Conservation (phyloP, 2,113 vertebrate genomes). For the Cyprinodon tularosa region DNA sequence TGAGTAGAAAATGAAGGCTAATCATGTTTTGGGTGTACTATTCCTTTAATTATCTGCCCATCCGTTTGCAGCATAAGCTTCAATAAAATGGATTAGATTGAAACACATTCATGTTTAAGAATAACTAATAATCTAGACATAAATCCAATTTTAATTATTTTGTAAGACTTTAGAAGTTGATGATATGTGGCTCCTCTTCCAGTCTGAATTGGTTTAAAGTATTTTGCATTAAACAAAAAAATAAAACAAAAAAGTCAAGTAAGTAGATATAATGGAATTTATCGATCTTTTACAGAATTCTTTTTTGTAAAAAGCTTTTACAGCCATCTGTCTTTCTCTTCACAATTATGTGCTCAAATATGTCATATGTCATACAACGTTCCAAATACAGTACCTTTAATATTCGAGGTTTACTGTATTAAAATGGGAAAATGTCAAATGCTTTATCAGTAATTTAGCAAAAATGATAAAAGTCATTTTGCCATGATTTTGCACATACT, state of each 20-base stretch:
- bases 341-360: background rate
- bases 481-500: background rate
- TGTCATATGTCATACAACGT: background rate
- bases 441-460: background rate
- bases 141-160: too few species aligned
- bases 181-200: too few species aligned
- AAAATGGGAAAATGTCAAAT: background rate
- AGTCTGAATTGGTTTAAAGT: background rate
- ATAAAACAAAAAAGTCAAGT: background rate
- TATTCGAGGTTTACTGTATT: background rate
- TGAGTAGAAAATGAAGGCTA: too few species aligned
- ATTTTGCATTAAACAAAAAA: background rate
- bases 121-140: too few species aligned
- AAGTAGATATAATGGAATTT: background rate
- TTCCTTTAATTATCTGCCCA: too few species aligned
- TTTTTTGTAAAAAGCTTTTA: background rate
- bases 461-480: background rate
- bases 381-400: background rate
- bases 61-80: too few species aligned
- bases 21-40: too few species aligned
- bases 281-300: background rate
- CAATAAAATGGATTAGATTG: too few species aligned
- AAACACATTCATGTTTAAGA: too few species aligned
- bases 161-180: too few species aligned
- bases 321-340: background rate